Evolutionary conservation across 2,888 invertebrate genomes (phyloP).

Genomic region (Stegophylla sp.): DNA sequence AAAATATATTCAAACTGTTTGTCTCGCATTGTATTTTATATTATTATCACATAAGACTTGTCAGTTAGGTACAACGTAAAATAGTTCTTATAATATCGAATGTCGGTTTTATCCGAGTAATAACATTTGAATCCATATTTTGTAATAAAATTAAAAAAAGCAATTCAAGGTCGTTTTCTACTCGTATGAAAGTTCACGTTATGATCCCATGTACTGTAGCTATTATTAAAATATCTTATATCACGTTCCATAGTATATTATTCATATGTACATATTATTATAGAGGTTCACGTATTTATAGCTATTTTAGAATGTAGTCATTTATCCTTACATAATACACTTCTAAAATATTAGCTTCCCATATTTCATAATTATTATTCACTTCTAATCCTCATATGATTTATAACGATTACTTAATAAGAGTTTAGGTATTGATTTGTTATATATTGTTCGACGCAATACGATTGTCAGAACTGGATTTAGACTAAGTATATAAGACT

Average conservation of each 20-base stretch:
- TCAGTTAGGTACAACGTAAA: no score
- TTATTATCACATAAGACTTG: no score
- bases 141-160: background rate
- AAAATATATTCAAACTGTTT: no score
- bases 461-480: no score
- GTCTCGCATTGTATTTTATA: no score
- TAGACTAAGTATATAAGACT: no score
- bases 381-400: no score
- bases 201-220: background rate
- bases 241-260: background rate
- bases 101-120: background rate
- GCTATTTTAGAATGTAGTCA: background rate
- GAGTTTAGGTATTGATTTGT: no score
- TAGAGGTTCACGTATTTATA: background rate
- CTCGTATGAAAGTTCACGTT: conserved; percentile 9
- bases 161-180: background rate
- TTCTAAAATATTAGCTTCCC: no score
- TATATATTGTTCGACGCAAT: no score
- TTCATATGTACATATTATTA: background rate
- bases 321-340: background rate
- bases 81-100: background rate
- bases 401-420: no score
- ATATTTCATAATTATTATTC: no score
- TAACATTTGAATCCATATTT: background rate
- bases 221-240: background rate